phyloP scores from a whole-genome alignment of 2,797 vertebrate genomes.

The Merluccius polli region DNA sequence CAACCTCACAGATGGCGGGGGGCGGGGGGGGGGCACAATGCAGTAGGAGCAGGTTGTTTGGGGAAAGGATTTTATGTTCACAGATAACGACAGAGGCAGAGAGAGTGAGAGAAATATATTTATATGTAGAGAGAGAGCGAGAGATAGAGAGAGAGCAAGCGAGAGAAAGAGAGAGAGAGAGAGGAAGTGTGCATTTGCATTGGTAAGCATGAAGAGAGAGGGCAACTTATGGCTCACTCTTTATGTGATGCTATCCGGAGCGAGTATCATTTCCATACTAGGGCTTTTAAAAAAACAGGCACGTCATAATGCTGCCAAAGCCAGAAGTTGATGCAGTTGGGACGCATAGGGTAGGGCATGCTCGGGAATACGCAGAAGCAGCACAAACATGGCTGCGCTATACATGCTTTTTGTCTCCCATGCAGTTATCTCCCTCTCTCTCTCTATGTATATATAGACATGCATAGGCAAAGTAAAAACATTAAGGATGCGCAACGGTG shows the following conservation, averaged over 20 bases:
- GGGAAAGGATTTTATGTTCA: constrained; percentile 20
- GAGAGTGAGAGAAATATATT: constrained; percentile 22
- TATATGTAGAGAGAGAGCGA: constrained; percentile 31
- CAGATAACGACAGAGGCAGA: constrained; percentile 37
- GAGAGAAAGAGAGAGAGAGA: constrained; percentile 19
- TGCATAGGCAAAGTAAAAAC: background rate
- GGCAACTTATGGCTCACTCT: constrained; percentile 51
- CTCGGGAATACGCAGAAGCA: background rate
- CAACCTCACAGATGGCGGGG: constrained; percentile 67
- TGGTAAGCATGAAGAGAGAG: constrained; percentile 22
- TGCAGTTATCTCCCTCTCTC: background rate
- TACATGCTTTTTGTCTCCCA: background rate
- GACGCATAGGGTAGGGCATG: too few species aligned
- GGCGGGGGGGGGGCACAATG: constrained; percentile 61
- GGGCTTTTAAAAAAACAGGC: constrained; percentile 46
- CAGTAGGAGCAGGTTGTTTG: constrained; percentile 52
- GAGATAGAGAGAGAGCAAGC: constrained; percentile 42
- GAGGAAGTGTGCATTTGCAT: constrained; percentile 39
- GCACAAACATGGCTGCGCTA: background rate
- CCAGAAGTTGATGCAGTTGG: constrained; percentile 29
- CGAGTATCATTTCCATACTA: constrained; percentile 38
- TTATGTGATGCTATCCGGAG: constrained; percentile 40
- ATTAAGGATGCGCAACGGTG: background rate
- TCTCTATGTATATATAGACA: background rate
- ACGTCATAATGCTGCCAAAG: constrained; percentile 32